Conservation (phyloP, 1,140 invertebrate genomes). For the Rhynchophorus ferrugineus region DNA sequence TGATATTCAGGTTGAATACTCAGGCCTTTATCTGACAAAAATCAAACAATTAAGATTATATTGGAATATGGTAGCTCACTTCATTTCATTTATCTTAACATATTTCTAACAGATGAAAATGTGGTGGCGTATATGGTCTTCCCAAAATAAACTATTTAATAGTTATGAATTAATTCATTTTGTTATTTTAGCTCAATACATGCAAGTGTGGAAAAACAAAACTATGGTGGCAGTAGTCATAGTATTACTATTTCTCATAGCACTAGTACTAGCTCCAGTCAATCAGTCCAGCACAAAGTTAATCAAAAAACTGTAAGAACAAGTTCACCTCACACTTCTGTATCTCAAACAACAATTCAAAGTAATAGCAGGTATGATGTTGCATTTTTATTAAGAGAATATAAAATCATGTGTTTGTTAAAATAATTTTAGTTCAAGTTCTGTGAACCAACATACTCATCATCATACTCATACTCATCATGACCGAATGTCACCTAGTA, state of each 20-base stretch:
- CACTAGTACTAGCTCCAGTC: constrained; percentile 53
- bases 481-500: constrained; percentile 46
- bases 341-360: constrained; percentile 37
- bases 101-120: too few species aligned
- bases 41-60: too few species aligned
- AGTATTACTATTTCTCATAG: constrained; percentile 58
- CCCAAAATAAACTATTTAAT: too few species aligned
- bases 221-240: constrained; percentile 47
- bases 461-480: constrained; percentile 49
- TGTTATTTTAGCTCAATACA: constrained; percentile 46
- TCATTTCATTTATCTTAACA: too few species aligned
- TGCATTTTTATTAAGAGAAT: too few species aligned
- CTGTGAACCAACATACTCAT: constrained; percentile 46
- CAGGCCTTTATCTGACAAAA: too few species aligned
- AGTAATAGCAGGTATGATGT: constrained; percentile 9
- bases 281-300: constrained; percentile 44
- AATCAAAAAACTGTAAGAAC: constrained; percentile 42
- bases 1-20: too few species aligned
- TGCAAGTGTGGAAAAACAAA: constrained; percentile 52
- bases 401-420: neutral
- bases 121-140: too few species aligned
- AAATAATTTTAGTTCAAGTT: neutral
- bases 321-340: constrained; percentile 46
- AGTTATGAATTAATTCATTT: too few species aligned
- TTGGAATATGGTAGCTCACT: too few species aligned